Conservation (phyloP, 2,888 invertebrate species). For the Nephrotoma flavescens region DNA sequence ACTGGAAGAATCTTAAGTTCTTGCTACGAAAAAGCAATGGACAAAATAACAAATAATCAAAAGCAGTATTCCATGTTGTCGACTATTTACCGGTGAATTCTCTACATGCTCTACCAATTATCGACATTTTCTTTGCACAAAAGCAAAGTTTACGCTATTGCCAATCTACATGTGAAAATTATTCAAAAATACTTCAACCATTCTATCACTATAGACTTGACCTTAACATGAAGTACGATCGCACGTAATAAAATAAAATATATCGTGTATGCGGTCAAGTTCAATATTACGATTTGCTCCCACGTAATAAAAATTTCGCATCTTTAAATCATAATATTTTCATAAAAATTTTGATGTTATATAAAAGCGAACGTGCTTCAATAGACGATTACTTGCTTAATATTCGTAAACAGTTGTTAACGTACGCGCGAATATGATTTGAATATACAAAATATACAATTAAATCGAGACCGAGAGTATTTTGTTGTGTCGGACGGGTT, state of each 20-base stretch:
- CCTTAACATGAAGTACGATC: background rate
- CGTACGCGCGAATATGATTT: background rate
- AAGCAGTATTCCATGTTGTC: no score
- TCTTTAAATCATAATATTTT: background rate
- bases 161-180: no score
- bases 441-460: background rate
- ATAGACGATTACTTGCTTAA: background rate
- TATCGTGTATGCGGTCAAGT: background rate
- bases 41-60: no score
- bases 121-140: no score
- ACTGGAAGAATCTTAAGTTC: no score
- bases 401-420: background rate
- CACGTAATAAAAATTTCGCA: background rate
- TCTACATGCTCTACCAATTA: no score
- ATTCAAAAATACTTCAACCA: no score
- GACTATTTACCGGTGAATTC: no score
- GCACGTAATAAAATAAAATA: background rate
- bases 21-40: no score
- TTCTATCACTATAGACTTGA: no score
- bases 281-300: background rate
- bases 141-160: no score
- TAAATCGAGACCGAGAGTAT: background rate
- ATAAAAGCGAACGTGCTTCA: background rate
- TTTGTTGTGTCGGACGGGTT: background rate
- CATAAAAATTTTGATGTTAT: background rate